Percentiles rank a stretch among this genome's conserved stretches.
phyloP scores from a whole-genome alignment of 2,888 invertebrate genomes.

The Blera fallax region DNA sequence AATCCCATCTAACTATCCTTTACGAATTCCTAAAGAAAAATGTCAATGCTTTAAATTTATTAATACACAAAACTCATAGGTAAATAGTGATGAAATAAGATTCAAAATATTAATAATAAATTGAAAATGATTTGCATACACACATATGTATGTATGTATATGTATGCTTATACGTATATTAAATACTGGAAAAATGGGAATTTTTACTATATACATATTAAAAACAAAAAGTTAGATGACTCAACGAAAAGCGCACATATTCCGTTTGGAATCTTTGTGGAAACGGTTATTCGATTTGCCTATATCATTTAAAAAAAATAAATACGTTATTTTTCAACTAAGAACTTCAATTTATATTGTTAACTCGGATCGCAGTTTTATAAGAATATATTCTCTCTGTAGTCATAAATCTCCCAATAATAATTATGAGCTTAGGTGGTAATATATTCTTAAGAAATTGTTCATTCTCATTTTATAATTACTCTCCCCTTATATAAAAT shows the following conservation, averaged over 20 bases:
- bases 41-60: neutral
- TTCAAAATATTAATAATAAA: constrained; percentile 9
- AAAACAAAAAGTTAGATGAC: neutral
- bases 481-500: constrained; percentile 48
- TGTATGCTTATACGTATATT: neutral
- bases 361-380: neutral
- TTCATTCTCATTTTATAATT: constrained; percentile 3
- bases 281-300: neutral
- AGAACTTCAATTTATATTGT: neutral
- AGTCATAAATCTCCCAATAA: constrained; percentile 15
- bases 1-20: constrained; percentile 67
- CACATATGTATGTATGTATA: neutral
- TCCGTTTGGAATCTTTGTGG: constrained; percentile 9
- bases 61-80: neutral
- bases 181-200: neutral
- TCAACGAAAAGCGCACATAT: constrained; percentile 39
- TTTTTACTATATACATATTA: neutral
- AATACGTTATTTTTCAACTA: neutral
- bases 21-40: neutral
- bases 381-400: neutral
- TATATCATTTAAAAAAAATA: neutral
- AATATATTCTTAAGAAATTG: neutral
- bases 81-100: neutral
- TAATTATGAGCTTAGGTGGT: neutral
- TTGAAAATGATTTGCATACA: neutral